Evolutionary conservation across 1,140 invertebrate species (phyloP).

Genomic region (Sarcophaga peregrina): DNA sequence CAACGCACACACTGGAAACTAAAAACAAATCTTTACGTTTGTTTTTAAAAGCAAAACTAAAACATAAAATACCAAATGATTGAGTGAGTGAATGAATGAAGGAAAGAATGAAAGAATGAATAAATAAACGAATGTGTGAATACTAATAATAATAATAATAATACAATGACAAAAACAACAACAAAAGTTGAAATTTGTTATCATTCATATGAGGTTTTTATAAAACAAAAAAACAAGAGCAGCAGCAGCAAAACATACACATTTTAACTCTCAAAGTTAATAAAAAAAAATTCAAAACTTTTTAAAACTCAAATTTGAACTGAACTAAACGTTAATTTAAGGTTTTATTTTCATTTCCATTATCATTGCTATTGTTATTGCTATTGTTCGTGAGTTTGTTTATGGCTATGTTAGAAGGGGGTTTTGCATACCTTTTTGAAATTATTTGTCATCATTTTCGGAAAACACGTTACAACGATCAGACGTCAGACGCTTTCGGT

Average conservation of each 20-base stretch:
- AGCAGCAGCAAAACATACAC: no score
- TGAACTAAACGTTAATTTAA: constrained; percentile 15
- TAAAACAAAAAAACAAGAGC: no score
- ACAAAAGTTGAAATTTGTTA: no score
- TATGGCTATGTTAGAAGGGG: background rate
- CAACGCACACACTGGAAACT: background rate
- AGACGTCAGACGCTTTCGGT: constrained; percentile 49
- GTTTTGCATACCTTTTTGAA: constrained; percentile 45
- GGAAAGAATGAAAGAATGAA: background rate
- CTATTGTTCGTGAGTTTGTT: background rate
- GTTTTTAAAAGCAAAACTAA: background rate
- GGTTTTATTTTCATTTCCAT: background rate
- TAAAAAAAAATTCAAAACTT: background rate
- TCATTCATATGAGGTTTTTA: no score
- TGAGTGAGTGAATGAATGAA: background rate
- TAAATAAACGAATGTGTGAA: background rate
- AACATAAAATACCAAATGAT: background rate
- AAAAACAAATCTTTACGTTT: no score
- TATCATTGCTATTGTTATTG: background rate
- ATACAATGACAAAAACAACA: no score
- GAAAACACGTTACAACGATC: constrained; percentile 55
- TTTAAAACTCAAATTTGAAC: background rate
- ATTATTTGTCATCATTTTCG: constrained; percentile 61
- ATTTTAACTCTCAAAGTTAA: background rate
- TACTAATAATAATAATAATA: no score